Evolutionary conservation across 2,888 invertebrate genomes (phyloP), one percentile per base, ranked within the genome.

Genomic region (Notodonta dromedarius): DNA sequence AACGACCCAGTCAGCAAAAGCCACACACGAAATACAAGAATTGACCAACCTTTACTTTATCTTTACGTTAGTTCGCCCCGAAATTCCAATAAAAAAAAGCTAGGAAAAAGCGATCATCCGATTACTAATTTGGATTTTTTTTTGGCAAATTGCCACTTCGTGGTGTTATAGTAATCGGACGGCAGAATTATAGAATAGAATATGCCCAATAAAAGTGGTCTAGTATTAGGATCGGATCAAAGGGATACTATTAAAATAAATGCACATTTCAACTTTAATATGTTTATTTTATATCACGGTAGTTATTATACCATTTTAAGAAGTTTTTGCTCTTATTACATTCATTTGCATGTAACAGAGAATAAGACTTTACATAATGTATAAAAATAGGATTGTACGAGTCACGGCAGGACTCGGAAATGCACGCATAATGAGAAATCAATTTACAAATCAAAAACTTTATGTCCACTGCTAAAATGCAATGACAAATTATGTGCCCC

Each of bases 321-420:
- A 90, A 80, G 82, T 83, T 87, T 88, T 80, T 83, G 84, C 87
- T 88, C 90, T 80, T 80, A 90, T 91, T 92, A 91, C 91, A 91
- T 84, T 87, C 82, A 83, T 80, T 86, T 82, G 80, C 81, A 88
- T 90, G 90, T 91, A 54, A 92, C 87, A 89, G 89, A 91, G 89
- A 90, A 89, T 88, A 90, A 87, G 87, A 89, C 82, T 91, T 90
- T 90, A 91, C 89, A 92, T 91, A 88, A 88, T 93, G 92, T 93
- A 93, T 93, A 93, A 93, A 93, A 93, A 93, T 93, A 93, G 92
- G 93, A 93, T 91, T 91, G 90, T 91, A 86, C 73, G 91, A 90
- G 90, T 76, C 91, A 85, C 81, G 71, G 72, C 69, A 77, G 76
- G 89, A 87, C 91, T 87, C 93, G 70, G 84, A 92, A 93, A 93